Evolutionary conservation across 92 coral and sea anemone genomes (phyloP), one percentile per base, ranked within the genome.

Genomic region (Pocillopora grandis): DNA sequence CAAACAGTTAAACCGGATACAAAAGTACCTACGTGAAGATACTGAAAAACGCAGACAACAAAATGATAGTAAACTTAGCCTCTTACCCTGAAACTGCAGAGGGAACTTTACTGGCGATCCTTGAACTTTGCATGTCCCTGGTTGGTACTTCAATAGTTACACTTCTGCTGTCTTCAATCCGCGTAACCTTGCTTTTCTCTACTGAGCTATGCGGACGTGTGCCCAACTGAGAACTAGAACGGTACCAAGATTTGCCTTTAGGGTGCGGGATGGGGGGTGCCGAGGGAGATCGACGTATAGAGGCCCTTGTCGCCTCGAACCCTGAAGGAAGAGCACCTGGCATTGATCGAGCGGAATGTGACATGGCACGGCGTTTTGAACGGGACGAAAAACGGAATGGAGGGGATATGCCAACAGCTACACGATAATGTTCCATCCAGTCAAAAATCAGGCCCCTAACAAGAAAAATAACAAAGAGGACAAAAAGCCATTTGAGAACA

Each of bases 401-500:
- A 9, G 89, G 85, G 9, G 97, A 82, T 9, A 94, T 96, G 2
- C 99, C 99, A 36, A 92, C 98, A 56, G 98, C 90, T 58, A 92
- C 87, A 42, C 99, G 94, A 74, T 96, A 96, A 35, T 93, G 93
- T 16, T 96, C 98, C 99, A 96, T 96, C 99, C 99, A 96, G 19
- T 96, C 99, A 77, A 77, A 96, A 20, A 92, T 92, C 55, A 96
- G 78, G 71, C 88, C 92, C 85, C 99, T 96, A 73, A 37, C 14
- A 2, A 1, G 1, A 9, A 7, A 33, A 17, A 33, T 16, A 58
- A 2, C 21, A 72, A 15, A 14, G 13, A 56, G 36, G 58, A n/a
- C 52, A 73, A 1, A 73, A 49, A 12, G 77, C 16, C 42, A 1
- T 5, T 13, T 4, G 42, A 68, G 74, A 10, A 69, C 15, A 14